phyloP scores from a whole-genome alignment of 2,797 vertebrate genomes.

The Anguilla marmorata region DNA sequence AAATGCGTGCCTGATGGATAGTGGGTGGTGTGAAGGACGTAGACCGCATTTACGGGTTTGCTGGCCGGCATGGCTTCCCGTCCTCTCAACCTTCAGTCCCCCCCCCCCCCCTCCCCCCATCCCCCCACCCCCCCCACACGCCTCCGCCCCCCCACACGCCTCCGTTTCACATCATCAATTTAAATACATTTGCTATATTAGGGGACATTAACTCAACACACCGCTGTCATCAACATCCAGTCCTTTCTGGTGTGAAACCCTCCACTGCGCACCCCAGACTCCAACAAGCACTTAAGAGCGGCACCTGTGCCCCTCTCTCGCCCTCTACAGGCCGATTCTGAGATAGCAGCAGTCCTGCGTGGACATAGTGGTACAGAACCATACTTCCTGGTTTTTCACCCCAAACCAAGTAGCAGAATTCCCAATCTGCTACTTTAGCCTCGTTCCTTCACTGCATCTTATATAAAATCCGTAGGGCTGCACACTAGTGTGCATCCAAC shows the following conservation, averaged over 20 bases:
- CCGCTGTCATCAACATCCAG: conserved; percentile 13
- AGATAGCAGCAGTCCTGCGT: background rate
- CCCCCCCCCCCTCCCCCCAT: background rate
- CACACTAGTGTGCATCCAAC: background rate
- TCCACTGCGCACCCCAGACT: background rate
- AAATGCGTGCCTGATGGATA: background rate
- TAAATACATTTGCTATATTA: conserved; percentile 13
- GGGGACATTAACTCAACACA: conserved; percentile 25
- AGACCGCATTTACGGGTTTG: background rate
- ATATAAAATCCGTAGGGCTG: background rate
- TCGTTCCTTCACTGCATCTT: background rate
- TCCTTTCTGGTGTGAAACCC: background rate
- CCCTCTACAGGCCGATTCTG: background rate
- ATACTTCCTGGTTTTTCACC: background rate
- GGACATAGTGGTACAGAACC: background rate
- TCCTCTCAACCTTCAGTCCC: conserved; percentile 18
- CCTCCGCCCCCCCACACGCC: background rate
- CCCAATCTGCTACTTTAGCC: background rate
- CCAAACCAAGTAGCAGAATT: background rate
- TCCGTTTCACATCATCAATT: conserved; percentile 28
- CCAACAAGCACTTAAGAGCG: background rate
- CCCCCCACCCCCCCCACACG: too few relatives aligned
- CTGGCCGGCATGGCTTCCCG: background rate
- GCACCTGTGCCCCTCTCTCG: background rate
- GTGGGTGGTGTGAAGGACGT: conserved; percentile 22